A percentile compares a stretch with the other conserved stretches of the same genome.
phyloP scores from a whole-genome alignment of 2,113 vertebrate genomes.

The Heterotis niloticus region DNA sequence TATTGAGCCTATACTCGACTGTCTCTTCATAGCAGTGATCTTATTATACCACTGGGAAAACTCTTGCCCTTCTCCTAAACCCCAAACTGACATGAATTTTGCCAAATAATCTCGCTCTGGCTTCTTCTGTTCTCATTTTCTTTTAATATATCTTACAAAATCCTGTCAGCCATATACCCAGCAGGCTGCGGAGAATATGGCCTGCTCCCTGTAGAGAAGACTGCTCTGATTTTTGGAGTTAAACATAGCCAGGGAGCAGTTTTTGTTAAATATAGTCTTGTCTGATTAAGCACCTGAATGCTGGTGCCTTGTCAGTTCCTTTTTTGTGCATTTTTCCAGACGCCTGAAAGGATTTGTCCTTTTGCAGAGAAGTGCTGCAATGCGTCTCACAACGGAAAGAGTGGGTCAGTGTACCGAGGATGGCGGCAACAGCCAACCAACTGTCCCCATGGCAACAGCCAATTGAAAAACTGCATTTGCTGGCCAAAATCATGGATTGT shows the following conservation, averaged over 20 bases:
- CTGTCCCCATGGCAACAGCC: conserved; percentile 64
- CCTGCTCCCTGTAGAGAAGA: conserved; percentile 32
- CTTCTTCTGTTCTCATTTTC: conserved; percentile 12
- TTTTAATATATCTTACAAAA: not conserved
- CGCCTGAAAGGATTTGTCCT: conserved; percentile 30
- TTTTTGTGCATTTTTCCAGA: conserved; percentile 32
- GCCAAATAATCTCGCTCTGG: not conserved
- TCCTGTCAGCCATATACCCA: conserved; percentile 26
- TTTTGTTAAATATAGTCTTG: conserved; percentile 48
- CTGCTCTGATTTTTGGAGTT: conserved; percentile 25
- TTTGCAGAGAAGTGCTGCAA: conserved; percentile 71
- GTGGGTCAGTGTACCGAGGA: conserved; percentile 69
- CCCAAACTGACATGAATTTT: not conserved
- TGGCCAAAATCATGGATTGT: conserved; percentile 35
- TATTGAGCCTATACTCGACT: not conserved
- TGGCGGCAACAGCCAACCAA: conserved; percentile 49
- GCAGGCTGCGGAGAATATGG: conserved; percentile 37
- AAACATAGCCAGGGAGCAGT: conserved; percentile 33
- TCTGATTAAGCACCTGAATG: conserved; percentile 36
- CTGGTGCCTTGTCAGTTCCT: conserved; percentile 24
- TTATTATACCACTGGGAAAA: not conserved
- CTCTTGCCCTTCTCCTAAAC: not conserved
- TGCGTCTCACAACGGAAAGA: conserved; percentile 66
- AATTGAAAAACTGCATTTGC: conserved; percentile 35
- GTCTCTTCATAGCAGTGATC: not conserved